phyloP scores from a whole-genome alignment of 2,113 vertebrate genomes.

The Sclerurus mexicanus region DNA sequence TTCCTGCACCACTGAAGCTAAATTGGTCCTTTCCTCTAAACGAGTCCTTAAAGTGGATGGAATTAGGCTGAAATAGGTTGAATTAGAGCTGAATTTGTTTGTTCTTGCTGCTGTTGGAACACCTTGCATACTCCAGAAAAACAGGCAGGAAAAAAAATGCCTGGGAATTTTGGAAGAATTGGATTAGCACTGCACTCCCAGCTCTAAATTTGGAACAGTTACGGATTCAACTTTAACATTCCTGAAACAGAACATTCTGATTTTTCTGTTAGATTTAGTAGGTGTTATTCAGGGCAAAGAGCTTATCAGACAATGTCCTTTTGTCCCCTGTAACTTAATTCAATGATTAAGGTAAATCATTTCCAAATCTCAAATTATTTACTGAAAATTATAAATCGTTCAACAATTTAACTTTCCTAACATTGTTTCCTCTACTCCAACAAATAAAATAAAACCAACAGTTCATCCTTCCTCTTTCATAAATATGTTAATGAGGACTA shows the following conservation, averaged over 20 bases:
- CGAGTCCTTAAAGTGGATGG: neutral
- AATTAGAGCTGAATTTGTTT: neutral
- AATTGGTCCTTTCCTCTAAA: neutral
- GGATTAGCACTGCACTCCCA: accelerated
- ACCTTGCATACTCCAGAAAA: neutral
- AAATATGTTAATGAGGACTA: neutral
- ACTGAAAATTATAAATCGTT: neutral
- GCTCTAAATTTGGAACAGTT: neutral
- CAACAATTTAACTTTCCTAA: neutral
- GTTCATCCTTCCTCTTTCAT: neutral
- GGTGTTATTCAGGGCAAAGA: neutral
- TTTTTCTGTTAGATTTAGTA: neutral
- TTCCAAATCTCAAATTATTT: neutral
- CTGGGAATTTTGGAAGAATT: neutral
- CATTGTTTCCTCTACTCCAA: neutral
- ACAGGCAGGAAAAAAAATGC: neutral
- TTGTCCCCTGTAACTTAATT: accelerated
- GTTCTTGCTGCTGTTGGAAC: neutral
- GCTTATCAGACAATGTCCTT: neutral
- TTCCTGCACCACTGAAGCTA: neutral
- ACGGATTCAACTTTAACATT: neutral
- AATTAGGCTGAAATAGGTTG: neutral
- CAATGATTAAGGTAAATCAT: neutral
- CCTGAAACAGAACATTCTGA: neutral
- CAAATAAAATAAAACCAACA: neutral